Evolutionary conservation across 2,888 invertebrate species (phyloP).

Genomic region (Coenonympha glycerion): DNA sequence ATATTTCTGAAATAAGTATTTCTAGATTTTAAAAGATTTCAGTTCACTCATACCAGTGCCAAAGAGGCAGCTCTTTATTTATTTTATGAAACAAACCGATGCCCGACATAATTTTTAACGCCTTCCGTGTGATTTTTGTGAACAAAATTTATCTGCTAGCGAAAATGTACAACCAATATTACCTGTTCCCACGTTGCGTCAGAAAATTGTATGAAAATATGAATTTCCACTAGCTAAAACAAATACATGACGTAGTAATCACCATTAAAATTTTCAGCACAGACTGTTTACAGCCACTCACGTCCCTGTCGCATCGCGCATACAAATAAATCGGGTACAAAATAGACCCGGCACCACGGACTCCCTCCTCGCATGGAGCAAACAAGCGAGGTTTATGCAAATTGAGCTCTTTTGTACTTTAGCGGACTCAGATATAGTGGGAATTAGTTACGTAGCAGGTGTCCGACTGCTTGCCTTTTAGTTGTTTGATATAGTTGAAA

Average conservation of each 20-base stretch:
- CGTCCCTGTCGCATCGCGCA: conserved; percentile 40
- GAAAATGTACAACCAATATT: neutral
- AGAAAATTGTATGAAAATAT: neutral
- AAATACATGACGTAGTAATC: conserved; percentile 28
- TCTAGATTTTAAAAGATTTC: no score
- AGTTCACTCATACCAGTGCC: no score
- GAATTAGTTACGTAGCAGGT: conserved; percentile 73
- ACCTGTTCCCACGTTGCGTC: neutral
- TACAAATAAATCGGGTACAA: conserved; percentile 67
- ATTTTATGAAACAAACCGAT: no score
- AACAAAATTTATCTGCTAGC: neutral
- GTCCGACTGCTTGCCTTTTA: conserved; percentile 40
- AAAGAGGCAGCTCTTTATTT: no score
- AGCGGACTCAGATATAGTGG: conserved; percentile 73
- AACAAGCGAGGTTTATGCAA: conserved; percentile 73
- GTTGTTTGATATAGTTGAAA: neutral
- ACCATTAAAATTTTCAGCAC: conserved; percentile 36
- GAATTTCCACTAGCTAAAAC: conserved; percentile 12
- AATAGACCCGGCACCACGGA: conserved; percentile 66
- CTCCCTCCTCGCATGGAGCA: conserved; percentile 70
- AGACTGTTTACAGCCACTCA: conserved; percentile 43
- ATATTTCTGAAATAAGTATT: no score
- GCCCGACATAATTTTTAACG: no score
- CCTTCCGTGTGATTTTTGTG: neutral
- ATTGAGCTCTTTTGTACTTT: conserved; percentile 73